These are phyloP conservation scores for Calameuta filiformis DNA, from an alignment of 2,888 invertebrate species.

Conservation along the genomic window DNA sequence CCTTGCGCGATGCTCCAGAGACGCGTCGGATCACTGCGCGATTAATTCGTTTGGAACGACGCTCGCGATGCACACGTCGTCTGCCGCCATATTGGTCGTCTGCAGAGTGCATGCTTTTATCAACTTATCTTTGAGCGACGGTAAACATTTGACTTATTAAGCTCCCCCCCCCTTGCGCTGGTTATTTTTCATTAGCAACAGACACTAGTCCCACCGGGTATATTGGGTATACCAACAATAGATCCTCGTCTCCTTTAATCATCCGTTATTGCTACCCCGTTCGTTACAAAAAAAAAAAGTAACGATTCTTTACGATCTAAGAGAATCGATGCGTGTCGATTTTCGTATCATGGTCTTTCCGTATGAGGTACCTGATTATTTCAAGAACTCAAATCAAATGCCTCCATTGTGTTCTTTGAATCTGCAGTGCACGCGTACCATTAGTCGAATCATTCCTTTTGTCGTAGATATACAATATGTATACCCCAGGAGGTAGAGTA, in stretches of 20 bases:
- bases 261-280: background rate
- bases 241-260: background rate
- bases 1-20: background rate
- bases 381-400: background rate
- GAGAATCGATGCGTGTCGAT: background rate
- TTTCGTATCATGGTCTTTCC: background rate
- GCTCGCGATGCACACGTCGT: constrained; percentile 6
- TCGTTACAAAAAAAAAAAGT: background rate
- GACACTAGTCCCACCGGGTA: background rate
- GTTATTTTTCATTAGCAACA: background rate
- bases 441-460: background rate
- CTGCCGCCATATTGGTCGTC: background rate
- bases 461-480: background rate
- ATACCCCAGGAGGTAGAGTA: background rate
- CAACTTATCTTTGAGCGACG: constrained; percentile 46
- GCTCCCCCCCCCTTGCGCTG: background rate
- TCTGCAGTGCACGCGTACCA: background rate
- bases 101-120: constrained; percentile 40
- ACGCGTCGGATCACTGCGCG: constrained; percentile 11
- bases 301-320: background rate
- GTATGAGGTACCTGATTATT: background rate
- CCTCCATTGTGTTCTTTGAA: background rate
- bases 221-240: background rate
- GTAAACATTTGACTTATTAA: constrained; percentile 52
- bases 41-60: constrained; percentile 30